These are phyloP conservation scores for Drepana falcataria DNA, from an alignment of 2,888 invertebrate species.

Conservation along the genomic window DNA sequence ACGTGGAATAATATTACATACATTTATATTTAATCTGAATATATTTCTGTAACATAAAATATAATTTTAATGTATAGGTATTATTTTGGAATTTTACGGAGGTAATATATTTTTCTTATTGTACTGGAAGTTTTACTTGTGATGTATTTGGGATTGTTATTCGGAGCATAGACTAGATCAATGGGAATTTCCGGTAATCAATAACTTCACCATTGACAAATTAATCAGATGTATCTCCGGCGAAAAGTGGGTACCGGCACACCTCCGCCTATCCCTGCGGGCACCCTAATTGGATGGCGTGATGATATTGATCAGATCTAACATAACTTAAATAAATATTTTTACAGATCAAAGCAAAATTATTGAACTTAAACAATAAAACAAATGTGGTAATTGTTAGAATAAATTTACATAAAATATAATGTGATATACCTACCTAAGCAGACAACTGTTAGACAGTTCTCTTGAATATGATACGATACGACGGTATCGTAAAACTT, in stretches of 20 bases:
- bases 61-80: slow-evolving; percentile 20
- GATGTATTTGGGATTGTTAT: slow-evolving; percentile 37
- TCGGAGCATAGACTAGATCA: slow-evolving; percentile 33
- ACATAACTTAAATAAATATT: slow-evolving; percentile 49
- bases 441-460: slow-evolving; percentile 61
- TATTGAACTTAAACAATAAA: slow-evolving; percentile 65
- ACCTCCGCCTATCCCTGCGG: too few relatives aligned
- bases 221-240: slow-evolving; percentile 30
- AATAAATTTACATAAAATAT: slow-evolving; percentile 63
- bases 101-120: slow-evolving; percentile 54
- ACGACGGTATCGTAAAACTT: slow-evolving; percentile 43
- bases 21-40: slow-evolving; percentile 53
- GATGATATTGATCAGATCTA: slow-evolving; percentile 42
- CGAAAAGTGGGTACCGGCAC: too few relatives aligned
- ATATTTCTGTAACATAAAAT: slow-evolving; percentile 53
- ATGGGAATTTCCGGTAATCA: slow-evolving; percentile 23
- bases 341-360: slow-evolving; percentile 77
- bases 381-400: slow-evolving; percentile 64
- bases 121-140: slow-evolving; percentile 59
- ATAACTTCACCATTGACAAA: slow-evolving; percentile 45
- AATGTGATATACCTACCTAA: slow-evolving; percentile 68
- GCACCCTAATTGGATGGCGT: too few relatives aligned
- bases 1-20: slow-evolving; percentile 46
- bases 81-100: slow-evolving; percentile 69
- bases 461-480: slow-evolving; percentile 40